Evolutionary conservation across 2,113 vertebrate genomes (phyloP).

Genomic region (Paracanthobrama guichenoti): DNA sequence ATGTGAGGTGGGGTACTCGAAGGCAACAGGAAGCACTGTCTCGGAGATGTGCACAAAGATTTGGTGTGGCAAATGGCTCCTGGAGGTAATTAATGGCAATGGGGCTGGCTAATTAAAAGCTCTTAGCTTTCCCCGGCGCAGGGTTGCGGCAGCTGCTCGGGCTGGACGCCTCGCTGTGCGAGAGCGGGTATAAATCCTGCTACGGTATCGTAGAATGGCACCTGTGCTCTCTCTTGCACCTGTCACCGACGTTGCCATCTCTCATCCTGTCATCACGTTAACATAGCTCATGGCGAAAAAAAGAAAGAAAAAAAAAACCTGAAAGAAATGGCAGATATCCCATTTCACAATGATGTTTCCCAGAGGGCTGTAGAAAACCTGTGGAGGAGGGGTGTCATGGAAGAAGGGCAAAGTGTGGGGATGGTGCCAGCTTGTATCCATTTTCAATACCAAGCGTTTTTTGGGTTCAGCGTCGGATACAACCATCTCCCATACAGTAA

Average conservation of each 20-base stretch:
- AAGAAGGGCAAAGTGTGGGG: conserved; percentile 20
- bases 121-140: conserved; percentile 88
- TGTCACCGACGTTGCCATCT: conserved; percentile 81
- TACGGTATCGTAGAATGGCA: conserved; percentile 83
- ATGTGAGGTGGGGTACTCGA: conserved; percentile 56
- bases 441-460: not conserved
- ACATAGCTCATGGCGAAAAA: conserved; percentile 77
- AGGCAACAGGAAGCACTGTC: conserved; percentile 64
- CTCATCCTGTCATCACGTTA: conserved; percentile 92
- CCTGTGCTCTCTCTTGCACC: conserved; percentile 86
- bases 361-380: conserved; percentile 73
- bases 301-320: not conserved
- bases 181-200: conserved; percentile 88
- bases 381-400: conserved; percentile 47
- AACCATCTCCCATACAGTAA: not conserved
- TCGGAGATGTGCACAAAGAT: conserved; percentile 70
- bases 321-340: conserved; percentile 58
- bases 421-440: conserved; percentile 6
- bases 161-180: conserved; percentile 73
- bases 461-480: not conserved
- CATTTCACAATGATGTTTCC: conserved; percentile 76
- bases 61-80: conserved; percentile 65
- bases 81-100: conserved; percentile 88
- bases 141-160: conserved; percentile 87
- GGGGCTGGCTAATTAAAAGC: conserved; percentile 95